Base-by-base conservation (phyloP, 2,797 vertebrate species). In the Argentina silus region DNA sequence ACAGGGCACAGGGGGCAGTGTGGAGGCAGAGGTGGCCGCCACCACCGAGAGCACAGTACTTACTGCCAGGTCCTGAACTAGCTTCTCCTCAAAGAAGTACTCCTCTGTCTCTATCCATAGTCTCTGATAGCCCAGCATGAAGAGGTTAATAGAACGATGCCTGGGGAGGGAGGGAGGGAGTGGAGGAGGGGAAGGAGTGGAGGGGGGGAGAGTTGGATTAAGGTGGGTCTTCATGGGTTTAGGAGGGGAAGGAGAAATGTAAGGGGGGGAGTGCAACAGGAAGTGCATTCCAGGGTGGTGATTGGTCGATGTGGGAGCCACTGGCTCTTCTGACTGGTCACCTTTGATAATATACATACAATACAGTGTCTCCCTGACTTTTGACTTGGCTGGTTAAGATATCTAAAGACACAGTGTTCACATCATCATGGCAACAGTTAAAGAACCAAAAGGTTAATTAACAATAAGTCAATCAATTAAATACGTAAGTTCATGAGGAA, bases 131-230 rank as follows among this genome's bases (percentile, higher is more conserved):
- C 96, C 97, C 95, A 95, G 95, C 94, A 99, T 95, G 97, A 98
- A 99, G 95, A 97, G 94, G 96, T 99, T 99, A 97, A 99, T 97
- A 96, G 96, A 96, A 93, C 98, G 98, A 96, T 99, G 98, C 98
- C 98, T 99, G 88, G 92, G 92, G 83, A 90, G 78, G 88, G 88
- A 80, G 90, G 95, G 93, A 91, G 95, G 94, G 94, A 75, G 85
- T 87, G 90, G 89, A 86, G 93, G 92, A 87, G 89, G 92, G 92
- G 95, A 88, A 90, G 83, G 81, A 87, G 91, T 90, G 90, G 85
- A 82, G 85, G 87, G 88, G 90, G 83, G 92, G 92, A 86, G 73
- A 94, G 93, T 90, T 91, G 92, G 92, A 93, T 94, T 94, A 91
- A 90, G 92, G 93, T 50, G 84, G 92, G 93, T 93, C 93, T 92